Base-by-base conservation (phyloP, 2,888 invertebrate genomes). In the Mesorhabditis sp. region DNA sequence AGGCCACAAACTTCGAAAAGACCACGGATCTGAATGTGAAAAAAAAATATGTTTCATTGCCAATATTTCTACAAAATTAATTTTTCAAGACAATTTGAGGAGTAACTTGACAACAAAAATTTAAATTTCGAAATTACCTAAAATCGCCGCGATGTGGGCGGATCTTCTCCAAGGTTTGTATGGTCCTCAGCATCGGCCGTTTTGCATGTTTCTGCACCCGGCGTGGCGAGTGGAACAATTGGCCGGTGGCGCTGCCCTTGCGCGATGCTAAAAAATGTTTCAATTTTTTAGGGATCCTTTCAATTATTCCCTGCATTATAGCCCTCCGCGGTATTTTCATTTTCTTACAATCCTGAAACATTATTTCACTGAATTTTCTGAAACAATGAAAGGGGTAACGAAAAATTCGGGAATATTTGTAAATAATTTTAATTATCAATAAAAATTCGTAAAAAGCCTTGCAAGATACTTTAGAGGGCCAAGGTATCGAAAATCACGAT, bases 1-100 rank as follows among this genome's bases (percentile, higher is more conserved):
- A 76, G 58, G 76, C 75, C 28, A 80, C 66, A 63, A 80, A 77
- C 63, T 80, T 80, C n/a, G 78, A 72, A 58, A 80, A 78, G 45
- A 80, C 72, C 73, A 75, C 73, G 1, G 76, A 74, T 65, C 76
- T 76, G 64, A 43, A 72, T n/a, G n/a, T n/a, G n/a, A 28, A 28
- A 28, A 58, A 4, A 58, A 28, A n/a, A 62, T 42, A 6, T n/a
- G 15, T 15, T 3, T 68, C 6, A 41, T 61, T 64, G 13, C 10
- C 4, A 13, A 43, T 67, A 6, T 4, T n/a, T 41, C 3, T 13
- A 41, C 2, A 43, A 44, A 3, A 43, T 28, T 28, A 28, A 28
- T 1, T 28, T 28, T 28, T 28, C 28, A 28, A 28, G 28, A n/a
- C n/a, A n/a, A 28, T 28, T 28, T 28, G 28, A 28, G 28, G 1